Percentiles rank a stretch among this genome's conserved stretches.
phyloP scores from a whole-genome alignment of 2,888 invertebrate genomes.

The Aspidiotus destructor region DNA sequence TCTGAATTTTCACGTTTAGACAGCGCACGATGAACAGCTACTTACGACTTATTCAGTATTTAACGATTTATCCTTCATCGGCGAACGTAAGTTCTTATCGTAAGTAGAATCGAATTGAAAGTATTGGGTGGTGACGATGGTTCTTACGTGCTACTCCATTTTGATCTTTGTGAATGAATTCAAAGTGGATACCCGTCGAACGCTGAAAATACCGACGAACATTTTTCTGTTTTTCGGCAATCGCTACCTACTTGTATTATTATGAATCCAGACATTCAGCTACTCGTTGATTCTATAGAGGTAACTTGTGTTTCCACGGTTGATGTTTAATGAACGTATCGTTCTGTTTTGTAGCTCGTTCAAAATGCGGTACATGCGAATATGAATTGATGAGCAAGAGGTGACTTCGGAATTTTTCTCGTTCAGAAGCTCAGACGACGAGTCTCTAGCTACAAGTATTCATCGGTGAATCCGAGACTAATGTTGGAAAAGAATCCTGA shows the following conservation, averaged over 20 bases:
- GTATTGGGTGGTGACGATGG: not conserved
- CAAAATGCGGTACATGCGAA: not conserved
- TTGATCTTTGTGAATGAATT: not conserved
- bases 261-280: not conserved
- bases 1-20: too few relatives aligned
- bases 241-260: not conserved
- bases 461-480: not conserved
- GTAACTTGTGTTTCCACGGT: not conserved
- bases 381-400: not conserved
- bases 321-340: not conserved
- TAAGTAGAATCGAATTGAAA: not conserved
- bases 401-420: not conserved
- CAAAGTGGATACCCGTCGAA: not conserved
- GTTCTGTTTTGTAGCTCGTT: conserved; percentile 1
- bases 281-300: not conserved
- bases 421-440: not conserved
- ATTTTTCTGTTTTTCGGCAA: not conserved
- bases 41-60: not conserved
- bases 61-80: not conserved
- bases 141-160: conserved; percentile 2
- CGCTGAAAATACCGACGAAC: not conserved
- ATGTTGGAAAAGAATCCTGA: not conserved
- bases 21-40: too few relatives aligned
- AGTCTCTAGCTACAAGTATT: not conserved
- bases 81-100: conserved; percentile 2